Percentiles rank a stretch among this genome's conserved stretches.
phyloP scores from a whole-genome alignment of 2,113 vertebrate genomes.

The Haplochromis vanheusdeni region DNA sequence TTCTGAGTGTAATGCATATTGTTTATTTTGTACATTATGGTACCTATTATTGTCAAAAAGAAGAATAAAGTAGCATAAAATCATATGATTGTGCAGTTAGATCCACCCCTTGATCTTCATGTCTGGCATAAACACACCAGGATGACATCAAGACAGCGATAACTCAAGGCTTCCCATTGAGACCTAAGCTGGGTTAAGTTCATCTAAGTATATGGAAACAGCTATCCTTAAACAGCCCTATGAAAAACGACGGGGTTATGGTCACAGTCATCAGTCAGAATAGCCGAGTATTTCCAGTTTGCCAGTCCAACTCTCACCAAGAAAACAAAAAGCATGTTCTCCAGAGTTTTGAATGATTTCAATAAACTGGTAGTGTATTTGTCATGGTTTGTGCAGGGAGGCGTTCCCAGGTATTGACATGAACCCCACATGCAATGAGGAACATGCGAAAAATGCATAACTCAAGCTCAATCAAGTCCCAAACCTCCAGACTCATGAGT shows the following conservation, averaged over 20 bases:
- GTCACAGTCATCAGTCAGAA: background rate
- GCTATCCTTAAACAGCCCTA: background rate
- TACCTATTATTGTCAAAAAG: background rate
- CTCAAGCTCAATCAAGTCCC: background rate
- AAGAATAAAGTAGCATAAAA: background rate
- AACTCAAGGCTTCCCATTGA: background rate
- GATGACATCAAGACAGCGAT: background rate
- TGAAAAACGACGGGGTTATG: background rate
- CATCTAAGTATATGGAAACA: background rate
- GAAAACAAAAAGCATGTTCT: background rate
- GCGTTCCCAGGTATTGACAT: background rate
- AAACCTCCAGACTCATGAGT: background rate
- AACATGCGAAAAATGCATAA: rapidly evolving
- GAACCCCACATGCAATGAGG: background rate
- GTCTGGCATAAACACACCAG: background rate
- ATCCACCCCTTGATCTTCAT: background rate
- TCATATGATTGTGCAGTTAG: background rate
- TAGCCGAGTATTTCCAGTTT: background rate
- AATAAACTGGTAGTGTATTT: background rate
- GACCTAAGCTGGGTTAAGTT: background rate
- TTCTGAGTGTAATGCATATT: rapidly evolving
- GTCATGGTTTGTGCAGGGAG: background rate
- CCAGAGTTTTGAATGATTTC: rapidly evolving
- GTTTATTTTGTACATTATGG: background rate
- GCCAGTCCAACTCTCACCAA: background rate